Evolutionary conservation across 2,113 vertebrate species (phyloP).

Genomic region (Pelusios castaneus): DNA sequence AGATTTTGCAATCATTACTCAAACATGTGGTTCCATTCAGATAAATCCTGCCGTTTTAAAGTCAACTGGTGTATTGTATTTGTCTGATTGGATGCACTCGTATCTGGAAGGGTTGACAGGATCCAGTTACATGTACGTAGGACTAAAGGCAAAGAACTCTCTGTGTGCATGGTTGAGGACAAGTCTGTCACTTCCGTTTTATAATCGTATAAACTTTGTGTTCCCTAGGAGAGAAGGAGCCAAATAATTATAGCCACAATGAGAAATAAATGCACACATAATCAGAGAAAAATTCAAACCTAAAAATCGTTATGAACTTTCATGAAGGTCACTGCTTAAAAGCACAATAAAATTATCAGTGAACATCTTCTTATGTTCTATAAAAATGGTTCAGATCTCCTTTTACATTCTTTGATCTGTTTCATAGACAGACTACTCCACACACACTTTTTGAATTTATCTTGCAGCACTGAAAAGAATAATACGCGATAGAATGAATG

Average conservation of each 20-base stretch:
- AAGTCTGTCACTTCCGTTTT: neutral
- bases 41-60: neutral
- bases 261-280: neutral
- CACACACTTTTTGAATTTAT: neutral
- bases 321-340: neutral
- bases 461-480: neutral
- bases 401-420: neutral
- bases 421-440: neutral
- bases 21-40: neutral
- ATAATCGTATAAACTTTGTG: neutral
- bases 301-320: neutral
- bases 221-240: neutral
- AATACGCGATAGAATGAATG: neutral
- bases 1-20: neutral
- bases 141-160: neutral
- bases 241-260: neutral
- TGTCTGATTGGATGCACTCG: neutral
- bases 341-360: neutral
- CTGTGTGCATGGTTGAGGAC: neutral
- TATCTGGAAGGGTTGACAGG: neutral
- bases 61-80: neutral
- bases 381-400: neutral
- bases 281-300: neutral
- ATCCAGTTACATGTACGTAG: neutral
- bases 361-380: neutral